A percentile compares a stretch with the other conserved stretches of the same genome.
phyloP scores from a whole-genome alignment of 2,888 invertebrate genomes.

The Holacanthella duospinosa region DNA sequence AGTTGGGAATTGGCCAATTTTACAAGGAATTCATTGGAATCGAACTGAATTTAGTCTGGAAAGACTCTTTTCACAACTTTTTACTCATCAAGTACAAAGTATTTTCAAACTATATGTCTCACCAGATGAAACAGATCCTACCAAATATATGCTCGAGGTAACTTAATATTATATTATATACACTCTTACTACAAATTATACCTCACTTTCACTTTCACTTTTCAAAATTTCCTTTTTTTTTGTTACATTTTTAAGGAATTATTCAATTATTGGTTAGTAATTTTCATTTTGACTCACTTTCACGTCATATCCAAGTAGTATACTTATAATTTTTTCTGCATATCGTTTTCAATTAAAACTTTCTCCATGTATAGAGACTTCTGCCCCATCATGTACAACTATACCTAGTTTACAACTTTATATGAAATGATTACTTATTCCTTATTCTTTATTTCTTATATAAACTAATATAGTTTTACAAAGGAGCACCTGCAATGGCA shows the following conservation, averaged over 20 bases:
- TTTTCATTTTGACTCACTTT: neutral
- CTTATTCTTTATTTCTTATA: too few relatives aligned
- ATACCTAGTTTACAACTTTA: too few relatives aligned
- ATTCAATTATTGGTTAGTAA: too few relatives aligned
- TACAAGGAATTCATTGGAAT: constrained; percentile 38
- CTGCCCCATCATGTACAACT: too few relatives aligned
- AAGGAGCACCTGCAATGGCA: constrained; percentile 42
- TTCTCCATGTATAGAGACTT: too few relatives aligned
- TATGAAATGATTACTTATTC: too few relatives aligned
- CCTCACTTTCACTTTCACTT: too few relatives aligned
- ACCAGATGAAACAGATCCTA: constrained; percentile 44
- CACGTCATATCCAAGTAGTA: too few relatives aligned
- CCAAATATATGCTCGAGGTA: constrained; percentile 44
- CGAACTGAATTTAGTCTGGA: constrained; percentile 39
- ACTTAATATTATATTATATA: constrained; percentile 13
- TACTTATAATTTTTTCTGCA: too few relatives aligned
- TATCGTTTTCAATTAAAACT: too few relatives aligned
- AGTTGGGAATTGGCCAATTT: constrained; percentile 41
- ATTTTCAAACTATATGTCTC: constrained; percentile 41
- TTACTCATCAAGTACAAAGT: constrained; percentile 42
- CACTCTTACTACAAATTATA: too few relatives aligned
- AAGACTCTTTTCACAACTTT: constrained; percentile 39
- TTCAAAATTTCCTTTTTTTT: neutral
- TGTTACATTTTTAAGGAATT: too few relatives aligned
- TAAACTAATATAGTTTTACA: constrained; percentile 42